Base-by-base conservation (phyloP, 1,140 invertebrate genomes). In the Drosophila rhopaloa region DNA sequence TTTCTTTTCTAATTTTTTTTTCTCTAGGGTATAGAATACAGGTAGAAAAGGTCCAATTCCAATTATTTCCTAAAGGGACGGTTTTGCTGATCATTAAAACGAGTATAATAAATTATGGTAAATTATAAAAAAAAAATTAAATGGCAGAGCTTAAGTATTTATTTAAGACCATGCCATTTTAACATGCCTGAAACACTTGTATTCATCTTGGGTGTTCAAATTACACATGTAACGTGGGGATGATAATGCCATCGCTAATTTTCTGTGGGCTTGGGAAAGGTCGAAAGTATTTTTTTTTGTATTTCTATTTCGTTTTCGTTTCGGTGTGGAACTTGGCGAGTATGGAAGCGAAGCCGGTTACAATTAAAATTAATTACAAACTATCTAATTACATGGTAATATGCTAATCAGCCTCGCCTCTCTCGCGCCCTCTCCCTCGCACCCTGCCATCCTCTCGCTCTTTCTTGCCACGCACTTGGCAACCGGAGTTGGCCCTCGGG, bases 281-380 rank as follows among this genome's bases (percentile, higher is more conserved):
- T 62, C 56, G 61, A 75, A 79, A 80, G 72, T 38, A 66, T 59
- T 43, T 29, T 38, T 8, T 59, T 1, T 70, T 5, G 7, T 24
- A 10, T 46, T 63, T 59, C 14, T 48, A 16, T 65, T 65, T 51
- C 50, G 14, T 48, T 13, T 27, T 53, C 32, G 32, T 53, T 70
- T 47, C 48, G 55, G n/a, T 57, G 16, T 60, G 35, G 44, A 47
- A 48, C 27, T 40, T 47, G 73, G 47, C n/a, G 19, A 46, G 48
- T 60, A 35, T 67, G 57, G 72, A 63, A 63, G 60, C 60, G 41
- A 50, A 70, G 50, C 27, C 66, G 68, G 59, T 50, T 55, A 79
- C 65, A 88, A 89, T 86, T 88, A 83, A 84, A 79, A 79, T 88
- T 61, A 85, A 76, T 86, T 79, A 76, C 76, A 67, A 84, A 84